These are phyloP conservation scores for Lophotis ruficrista DNA, from an alignment of 2,113 vertebrate genomes.

Conservation along the genomic window DNA sequence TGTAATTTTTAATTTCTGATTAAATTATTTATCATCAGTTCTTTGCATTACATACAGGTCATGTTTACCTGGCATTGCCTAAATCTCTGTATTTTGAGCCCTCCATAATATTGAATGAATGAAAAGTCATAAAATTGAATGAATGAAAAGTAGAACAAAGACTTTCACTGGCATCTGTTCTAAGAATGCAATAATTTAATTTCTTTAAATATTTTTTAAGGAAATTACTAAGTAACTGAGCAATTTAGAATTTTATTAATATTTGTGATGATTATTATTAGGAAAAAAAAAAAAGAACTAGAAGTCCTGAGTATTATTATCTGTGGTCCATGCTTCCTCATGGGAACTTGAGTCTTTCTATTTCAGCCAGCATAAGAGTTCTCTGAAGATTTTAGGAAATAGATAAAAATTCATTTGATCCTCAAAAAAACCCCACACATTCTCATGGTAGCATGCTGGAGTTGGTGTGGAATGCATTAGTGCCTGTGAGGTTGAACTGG, in stretches of 20 bases:
- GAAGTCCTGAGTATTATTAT: background rate
- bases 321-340: background rate
- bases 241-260: background rate
- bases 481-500: background rate
- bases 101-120: background rate
- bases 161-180: background rate
- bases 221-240: background rate
- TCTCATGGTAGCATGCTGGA: background rate
- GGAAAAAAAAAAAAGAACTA: background rate
- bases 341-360: background rate
- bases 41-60: background rate
- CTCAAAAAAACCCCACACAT: background rate
- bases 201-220: background rate
- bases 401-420: conserved; percentile 6
- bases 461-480: background rate
- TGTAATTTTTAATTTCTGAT: background rate
- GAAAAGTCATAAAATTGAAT: background rate
- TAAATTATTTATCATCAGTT: background rate
- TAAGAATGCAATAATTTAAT: background rate
- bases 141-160: background rate
- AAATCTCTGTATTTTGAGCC: background rate
- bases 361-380: background rate
- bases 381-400: conserved; percentile 3
- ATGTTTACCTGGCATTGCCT: background rate
- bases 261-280: background rate